A percentile compares a stretch with the other conserved stretches of the same genome.
phyloP scores from a whole-genome alignment of 2,888 invertebrate species.

The Galerucella calmariensis region DNA sequence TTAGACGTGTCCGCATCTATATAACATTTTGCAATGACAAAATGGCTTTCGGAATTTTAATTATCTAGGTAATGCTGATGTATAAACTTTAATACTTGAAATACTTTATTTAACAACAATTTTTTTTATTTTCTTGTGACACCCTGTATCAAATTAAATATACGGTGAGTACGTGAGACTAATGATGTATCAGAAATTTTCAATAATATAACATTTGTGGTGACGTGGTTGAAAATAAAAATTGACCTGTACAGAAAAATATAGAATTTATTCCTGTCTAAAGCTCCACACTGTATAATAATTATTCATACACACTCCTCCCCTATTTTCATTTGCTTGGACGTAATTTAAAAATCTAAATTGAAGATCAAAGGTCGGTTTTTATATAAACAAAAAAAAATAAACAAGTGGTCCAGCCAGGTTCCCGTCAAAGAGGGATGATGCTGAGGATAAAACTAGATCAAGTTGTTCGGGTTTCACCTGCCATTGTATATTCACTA shows the following conservation, averaged over 20 bases:
- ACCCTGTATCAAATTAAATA: neutral
- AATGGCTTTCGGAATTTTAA: conserved; percentile 32
- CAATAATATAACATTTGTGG: too few species aligned
- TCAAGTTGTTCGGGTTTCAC: conserved; percentile 25
- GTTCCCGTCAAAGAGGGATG: conserved; percentile 23
- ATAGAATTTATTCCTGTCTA: too few species aligned
- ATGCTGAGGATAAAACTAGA: conserved; percentile 25
- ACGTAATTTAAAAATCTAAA: conserved; percentile 13
- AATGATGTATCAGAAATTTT: too few species aligned
- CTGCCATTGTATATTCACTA: neutral
- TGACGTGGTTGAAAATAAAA: too few species aligned
- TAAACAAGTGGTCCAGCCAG: conserved; percentile 28
- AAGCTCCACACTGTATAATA: neutral
- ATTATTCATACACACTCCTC: conserved; percentile 5
- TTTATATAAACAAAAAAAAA: neutral
- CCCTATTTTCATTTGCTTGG: neutral
- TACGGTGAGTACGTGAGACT: too few species aligned
- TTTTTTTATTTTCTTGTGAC: neutral
- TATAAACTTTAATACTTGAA: too few species aligned
- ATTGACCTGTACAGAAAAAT: too few species aligned
- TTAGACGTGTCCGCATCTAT: conserved; percentile 24
- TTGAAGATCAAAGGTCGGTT: conserved; percentile 22
- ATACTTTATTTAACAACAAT: too few species aligned
- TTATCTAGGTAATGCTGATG: neutral
- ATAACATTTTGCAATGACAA: conserved; percentile 24